These are phyloP conservation scores for Drosophila mimetica DNA, from an alignment of 2,888 invertebrate species.

Conservation along the genomic window DNA sequence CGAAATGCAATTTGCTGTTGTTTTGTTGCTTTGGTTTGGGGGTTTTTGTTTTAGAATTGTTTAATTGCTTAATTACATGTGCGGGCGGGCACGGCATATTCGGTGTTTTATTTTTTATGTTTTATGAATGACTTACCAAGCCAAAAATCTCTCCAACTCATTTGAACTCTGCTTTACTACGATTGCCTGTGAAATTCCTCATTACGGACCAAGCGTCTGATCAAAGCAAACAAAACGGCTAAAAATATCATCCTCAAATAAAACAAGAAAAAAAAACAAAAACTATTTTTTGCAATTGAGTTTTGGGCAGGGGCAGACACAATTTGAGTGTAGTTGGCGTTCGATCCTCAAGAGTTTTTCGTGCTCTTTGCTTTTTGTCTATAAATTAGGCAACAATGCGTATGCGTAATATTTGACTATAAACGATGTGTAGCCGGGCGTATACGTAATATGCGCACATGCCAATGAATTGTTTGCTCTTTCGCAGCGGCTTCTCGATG, in stretches of 20 bases:
- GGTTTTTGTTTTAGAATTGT: constrained; percentile 25
- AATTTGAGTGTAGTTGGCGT: constrained; percentile 30
- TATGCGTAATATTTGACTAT: constrained; percentile 76
- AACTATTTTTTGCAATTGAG: constrained; percentile 54
- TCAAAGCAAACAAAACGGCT: constrained; percentile 63
- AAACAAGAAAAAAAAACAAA: constrained; percentile 10
- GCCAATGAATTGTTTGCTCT: constrained; percentile 35
- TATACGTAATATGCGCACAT: constrained; percentile 69
- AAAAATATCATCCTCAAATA: constrained; percentile 61
- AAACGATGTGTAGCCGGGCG: constrained; percentile 53
- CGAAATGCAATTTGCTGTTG: constrained; percentile 52
- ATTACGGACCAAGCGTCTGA: constrained; percentile 29
- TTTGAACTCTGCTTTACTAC: constrained; percentile 32
- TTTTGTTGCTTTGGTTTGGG: constrained; percentile 26
- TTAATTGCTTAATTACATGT: constrained; percentile 60
- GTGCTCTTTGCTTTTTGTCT: constrained; percentile 33
- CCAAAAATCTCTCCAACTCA: constrained; percentile 11
- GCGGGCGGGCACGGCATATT: constrained; percentile 48
- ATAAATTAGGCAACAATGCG: constrained; percentile 68
- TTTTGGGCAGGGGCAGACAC: constrained; percentile 36
- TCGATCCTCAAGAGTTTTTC: constrained; percentile 24
- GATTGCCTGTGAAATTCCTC: constrained; percentile 55
- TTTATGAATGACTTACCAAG: constrained; percentile 34
- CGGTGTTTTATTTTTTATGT: constrained; percentile 2
- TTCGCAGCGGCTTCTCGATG: constrained; percentile 12